Evolutionary conservation across 30 jellyfish, hydroid and myxozoan genomes (phyloP), one percentile per base, ranked within the genome.

Genomic region (Pelagia noctiluca): DNA sequence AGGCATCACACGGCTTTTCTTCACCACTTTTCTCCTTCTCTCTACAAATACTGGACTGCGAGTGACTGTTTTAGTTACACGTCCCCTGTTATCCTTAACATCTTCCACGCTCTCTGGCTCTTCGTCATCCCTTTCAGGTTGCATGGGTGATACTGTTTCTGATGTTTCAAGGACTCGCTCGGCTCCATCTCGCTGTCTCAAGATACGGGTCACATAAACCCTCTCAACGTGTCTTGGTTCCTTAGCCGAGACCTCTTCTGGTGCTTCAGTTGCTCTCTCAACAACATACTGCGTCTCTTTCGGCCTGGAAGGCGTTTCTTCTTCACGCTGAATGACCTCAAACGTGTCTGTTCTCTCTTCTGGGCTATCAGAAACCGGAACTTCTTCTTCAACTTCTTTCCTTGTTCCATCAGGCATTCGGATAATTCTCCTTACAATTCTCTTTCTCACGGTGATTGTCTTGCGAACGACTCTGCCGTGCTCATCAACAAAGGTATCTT

Each of bases 331-430:
- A 30, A 52, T 19, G 4, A 52, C 28, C 68, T 52, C 68, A 52
- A 52, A 52, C 68, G 26, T 19, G 12, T 52, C 68, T 10, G 28
- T 25, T 19, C 34, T 42, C 75, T 80, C 90, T 13, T 69, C 94
- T 0, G 85, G 54, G 25, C 53, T 80, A 31, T 23, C 90, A 8
- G 89, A 63, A 18, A 76, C 75, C 69, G 68, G 68, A 52, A 52
- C 68, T 19, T 86, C 90, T 61, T 86, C 96, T 35, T 86, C 96
- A 16, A 86, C 81, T 35, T 79, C 93, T 21, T 79, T 68, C 33
- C 90, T 76, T 52, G 94, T 89, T 61, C 93, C 97, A 35, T 82
- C 90, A 16, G 90, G 83, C 81, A 86, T 29, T 0, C 67, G 65
- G 71, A 86, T 68, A 48, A 86, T 38, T 47, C 87, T 86, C 75